phyloP scores from a whole-genome alignment of 1,140 invertebrate species.

The Pygmarrhopalites habei region DNA sequence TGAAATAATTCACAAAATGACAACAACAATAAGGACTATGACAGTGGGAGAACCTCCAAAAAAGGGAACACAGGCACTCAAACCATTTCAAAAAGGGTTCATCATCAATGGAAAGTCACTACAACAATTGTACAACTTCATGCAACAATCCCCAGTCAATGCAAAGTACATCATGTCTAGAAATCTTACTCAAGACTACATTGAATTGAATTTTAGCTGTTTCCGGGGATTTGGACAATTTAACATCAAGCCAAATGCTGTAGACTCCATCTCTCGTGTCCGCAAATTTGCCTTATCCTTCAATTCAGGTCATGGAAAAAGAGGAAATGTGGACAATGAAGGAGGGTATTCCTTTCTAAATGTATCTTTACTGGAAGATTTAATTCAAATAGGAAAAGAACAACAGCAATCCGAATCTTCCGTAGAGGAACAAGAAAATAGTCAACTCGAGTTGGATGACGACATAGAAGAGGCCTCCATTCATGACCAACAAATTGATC shows the following conservation, averaged over 20 bases:
- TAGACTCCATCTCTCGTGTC: not conserved
- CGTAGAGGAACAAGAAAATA: too few relatives aligned
- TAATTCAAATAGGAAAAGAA: too few relatives aligned
- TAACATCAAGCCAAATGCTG: not conserved
- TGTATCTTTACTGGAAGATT: too few relatives aligned
- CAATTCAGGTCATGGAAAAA: not conserved
- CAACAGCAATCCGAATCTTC: too few relatives aligned
- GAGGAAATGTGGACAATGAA: too few relatives aligned
- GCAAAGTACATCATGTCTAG: not conserved
- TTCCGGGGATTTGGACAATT: not conserved
- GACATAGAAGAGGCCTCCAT: too few relatives aligned
- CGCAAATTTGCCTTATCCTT: not conserved
- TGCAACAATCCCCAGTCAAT: not conserved
- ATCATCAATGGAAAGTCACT: not conserved
- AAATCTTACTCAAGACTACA: not conserved
- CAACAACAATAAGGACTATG: not conserved
- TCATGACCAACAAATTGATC: too few relatives aligned
- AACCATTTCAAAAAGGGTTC: conserved; percentile 1
- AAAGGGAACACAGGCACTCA: not conserved
- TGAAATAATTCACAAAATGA: not conserved
- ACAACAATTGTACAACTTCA: not conserved
- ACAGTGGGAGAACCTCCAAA: not conserved
- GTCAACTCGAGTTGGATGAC: too few relatives aligned
- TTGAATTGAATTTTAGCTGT: not conserved
- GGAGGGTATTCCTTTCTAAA: too few relatives aligned